Conservation (phyloP, 1,140 invertebrate genomes). For the Lycorma delicatula region DNA sequence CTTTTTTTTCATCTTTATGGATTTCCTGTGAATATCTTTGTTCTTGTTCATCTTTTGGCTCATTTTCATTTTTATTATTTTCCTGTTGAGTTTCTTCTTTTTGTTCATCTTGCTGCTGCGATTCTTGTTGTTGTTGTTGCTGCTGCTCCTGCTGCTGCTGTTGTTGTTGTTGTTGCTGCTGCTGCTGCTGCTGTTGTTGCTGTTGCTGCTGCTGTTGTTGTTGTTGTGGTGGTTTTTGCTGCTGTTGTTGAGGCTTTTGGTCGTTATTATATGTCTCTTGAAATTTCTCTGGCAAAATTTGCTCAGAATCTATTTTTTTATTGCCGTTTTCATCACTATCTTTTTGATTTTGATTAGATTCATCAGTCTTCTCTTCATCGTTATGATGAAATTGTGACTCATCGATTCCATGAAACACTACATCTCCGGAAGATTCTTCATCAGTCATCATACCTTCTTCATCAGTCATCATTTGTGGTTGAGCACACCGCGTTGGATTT, state of each 20-base stretch:
- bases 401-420: conserved; percentile 38
- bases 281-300: too few species aligned
- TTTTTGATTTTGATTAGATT: conserved; percentile 28
- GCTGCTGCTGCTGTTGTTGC: conserved; percentile 16
- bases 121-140: too few species aligned
- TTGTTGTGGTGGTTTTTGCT: too few species aligned
- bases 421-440: conserved; percentile 55
- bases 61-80: conserved; percentile 17
- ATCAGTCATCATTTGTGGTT: conserved; percentile 37
- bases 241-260: too few species aligned
- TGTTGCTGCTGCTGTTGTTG: too few species aligned
- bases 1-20: background rate
- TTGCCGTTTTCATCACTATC: conserved; percentile 33
- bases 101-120: too few species aligned
- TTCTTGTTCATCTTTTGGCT: background rate
- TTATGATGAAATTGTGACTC: conserved; percentile 4
- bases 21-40: too few species aligned
- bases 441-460: conserved; percentile 51
- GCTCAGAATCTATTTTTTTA: conserved; percentile 14
- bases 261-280: too few species aligned
- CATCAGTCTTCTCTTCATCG: conserved; percentile 21
- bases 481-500: conserved; percentile 76
- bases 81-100: too few species aligned
- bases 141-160: too few species aligned
- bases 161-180: conserved; percentile 11